Evolutionary conservation across 2,888 invertebrate genomes (phyloP).

Genomic region (Stenichneumon culpator): DNA sequence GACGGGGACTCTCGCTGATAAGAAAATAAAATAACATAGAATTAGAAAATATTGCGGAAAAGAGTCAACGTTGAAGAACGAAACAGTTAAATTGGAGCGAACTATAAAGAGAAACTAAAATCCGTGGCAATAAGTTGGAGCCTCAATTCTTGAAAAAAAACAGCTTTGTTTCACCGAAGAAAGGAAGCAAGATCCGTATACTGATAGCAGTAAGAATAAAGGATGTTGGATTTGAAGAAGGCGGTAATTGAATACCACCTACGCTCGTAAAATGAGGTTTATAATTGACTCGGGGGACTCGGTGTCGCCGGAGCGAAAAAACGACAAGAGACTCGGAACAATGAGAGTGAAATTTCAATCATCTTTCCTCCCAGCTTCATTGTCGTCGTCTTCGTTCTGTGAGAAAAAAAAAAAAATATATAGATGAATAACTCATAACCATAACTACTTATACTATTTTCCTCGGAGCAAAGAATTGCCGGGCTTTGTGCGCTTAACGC

Average conservation of each 20-base stretch:
- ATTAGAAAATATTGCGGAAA: neutral
- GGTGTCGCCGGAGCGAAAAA: neutral
- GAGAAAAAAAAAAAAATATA: constrained; percentile 20
- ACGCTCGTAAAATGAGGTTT: constrained; percentile 10
- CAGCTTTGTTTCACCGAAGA: constrained; percentile 1
- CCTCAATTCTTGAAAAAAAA: neutral
- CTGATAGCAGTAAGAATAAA: too few species aligned
- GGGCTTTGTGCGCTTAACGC: constrained; percentile 43
- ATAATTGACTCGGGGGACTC: neutral
- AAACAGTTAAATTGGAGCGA: constrained; percentile 5
- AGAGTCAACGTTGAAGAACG: neutral
- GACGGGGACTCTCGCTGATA: neutral
- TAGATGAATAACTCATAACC: constrained; percentile 16
- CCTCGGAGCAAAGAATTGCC: constrained; percentile 26
- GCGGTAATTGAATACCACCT: constrained; percentile 57
- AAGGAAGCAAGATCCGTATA: constrained; percentile 12
- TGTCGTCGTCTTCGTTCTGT: constrained; percentile 5
- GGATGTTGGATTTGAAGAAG: constrained; percentile 23
- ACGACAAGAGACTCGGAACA: constrained; percentile 9
- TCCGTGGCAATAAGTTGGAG: constrained; percentile 32
- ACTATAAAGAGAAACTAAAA: constrained; percentile 23
- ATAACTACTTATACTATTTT: constrained; percentile 46
- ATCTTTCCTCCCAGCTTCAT: constrained; percentile 28
- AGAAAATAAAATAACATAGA: neutral
- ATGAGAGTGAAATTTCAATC: constrained; percentile 25